Conservation (phyloP, 2,113 vertebrate genomes). For the Maylandia zebra region DNA sequence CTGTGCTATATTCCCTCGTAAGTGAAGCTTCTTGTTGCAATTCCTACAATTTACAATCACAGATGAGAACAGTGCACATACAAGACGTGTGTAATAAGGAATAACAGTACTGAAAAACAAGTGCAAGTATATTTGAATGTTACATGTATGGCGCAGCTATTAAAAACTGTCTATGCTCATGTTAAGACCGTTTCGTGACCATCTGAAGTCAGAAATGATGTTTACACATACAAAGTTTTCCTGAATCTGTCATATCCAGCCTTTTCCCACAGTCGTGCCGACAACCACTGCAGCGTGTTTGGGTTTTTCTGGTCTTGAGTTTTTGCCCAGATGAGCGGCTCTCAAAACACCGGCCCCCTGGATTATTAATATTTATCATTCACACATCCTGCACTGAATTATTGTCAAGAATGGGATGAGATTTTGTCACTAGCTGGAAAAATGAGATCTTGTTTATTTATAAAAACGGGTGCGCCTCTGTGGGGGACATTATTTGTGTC, state of each 20-base stretch:
- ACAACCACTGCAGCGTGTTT: conserved; percentile 33
- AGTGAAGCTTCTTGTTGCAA: not conserved
- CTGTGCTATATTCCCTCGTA: not conserved
- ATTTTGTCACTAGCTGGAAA: conserved; percentile 44
- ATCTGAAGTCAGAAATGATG: not conserved
- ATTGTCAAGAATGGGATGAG: conserved; percentile 55
- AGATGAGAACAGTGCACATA: not conserved
- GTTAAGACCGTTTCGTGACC: not conserved
- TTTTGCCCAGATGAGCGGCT: conserved; percentile 30
- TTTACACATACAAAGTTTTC: not conserved
- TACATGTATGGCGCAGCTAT: not conserved
- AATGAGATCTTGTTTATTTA: conserved; percentile 55
- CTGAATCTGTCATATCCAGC: not conserved
- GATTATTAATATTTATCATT: conserved; percentile 70
- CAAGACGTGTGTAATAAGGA: not conserved
- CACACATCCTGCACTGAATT: conserved; percentile 59
- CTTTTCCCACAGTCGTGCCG: conserved; percentile 43
- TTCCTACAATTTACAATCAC: not conserved
- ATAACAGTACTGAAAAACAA: not conserved
- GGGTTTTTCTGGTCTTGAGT: conserved; percentile 27
- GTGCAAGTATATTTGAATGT: not conserved
- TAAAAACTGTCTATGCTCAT: not conserved
- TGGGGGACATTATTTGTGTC: not conserved
- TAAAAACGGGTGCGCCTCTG: conserved; percentile 39
- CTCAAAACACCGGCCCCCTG: conserved; percentile 47